phyloP scores from a whole-genome alignment of 2,888 invertebrate species.

The Sesamia inferens region DNA sequence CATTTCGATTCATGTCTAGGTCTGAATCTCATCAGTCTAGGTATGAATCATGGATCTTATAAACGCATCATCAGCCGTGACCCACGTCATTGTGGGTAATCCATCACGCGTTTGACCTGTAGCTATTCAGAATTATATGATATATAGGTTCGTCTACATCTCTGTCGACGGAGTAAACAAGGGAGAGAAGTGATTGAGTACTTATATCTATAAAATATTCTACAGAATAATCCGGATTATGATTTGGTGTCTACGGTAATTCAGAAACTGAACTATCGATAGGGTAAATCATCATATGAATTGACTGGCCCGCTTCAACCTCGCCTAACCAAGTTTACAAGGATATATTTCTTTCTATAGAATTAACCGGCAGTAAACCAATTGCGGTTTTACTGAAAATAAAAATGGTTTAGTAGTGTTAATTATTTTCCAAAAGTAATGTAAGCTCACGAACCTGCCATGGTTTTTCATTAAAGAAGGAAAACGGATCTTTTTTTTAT shows the following conservation, averaged over 20 bases:
- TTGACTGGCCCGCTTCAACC: background rate
- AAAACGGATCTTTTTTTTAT: constrained; percentile 17
- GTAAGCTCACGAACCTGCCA: constrained; percentile 11
- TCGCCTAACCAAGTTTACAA: background rate
- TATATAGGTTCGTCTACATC: constrained; percentile 42
- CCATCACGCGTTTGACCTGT: constrained; percentile 60
- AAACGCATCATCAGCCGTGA: constrained; percentile 31
- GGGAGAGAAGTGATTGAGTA: constrained; percentile 42
- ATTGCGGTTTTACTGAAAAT: constrained; percentile 5
- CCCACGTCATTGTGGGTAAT: constrained; percentile 47
- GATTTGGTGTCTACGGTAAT: background rate
- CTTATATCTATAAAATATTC: background rate
- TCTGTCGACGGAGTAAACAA: constrained; percentile 29
- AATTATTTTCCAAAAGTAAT: constrained; percentile 8
- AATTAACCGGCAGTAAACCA: background rate
- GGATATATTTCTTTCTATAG: background rate
- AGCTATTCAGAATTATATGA: constrained; percentile 33
- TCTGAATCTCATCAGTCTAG: background rate
- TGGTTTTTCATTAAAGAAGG: constrained; percentile 10
- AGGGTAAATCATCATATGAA: background rate
- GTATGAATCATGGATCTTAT: constrained; percentile 26
- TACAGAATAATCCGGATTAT: constrained; percentile 11
- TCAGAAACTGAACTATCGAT: background rate
- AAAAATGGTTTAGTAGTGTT: background rate
- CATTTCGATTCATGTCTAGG: background rate